Conservation (phyloP, 1,140 invertebrate genomes). For the Trachymyrmex cornetzi region DNA sequence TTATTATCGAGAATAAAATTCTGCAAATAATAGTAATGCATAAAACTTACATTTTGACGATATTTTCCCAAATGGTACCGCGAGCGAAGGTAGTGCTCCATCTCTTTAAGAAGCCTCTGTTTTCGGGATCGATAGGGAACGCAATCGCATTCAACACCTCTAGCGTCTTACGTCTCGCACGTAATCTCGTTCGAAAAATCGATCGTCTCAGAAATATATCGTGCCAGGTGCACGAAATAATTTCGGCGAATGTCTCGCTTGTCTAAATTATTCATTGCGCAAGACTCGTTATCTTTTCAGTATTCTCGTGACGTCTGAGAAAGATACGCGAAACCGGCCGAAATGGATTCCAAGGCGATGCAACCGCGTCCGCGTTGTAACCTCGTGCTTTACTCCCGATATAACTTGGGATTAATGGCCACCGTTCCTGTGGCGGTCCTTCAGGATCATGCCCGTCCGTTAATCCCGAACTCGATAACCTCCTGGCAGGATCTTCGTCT, state of each 20-base stretch:
- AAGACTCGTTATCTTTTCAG: background rate
- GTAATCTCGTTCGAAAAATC: slow-evolving; percentile 54
- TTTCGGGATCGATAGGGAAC: slow-evolving; percentile 77
- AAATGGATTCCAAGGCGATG: slow-evolving; percentile 35
- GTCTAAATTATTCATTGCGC: slow-evolving; percentile 19
- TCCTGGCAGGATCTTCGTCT: slow-evolving; percentile 61
- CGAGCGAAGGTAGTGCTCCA: slow-evolving; percentile 76
- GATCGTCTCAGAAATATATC: background rate
- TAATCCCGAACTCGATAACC: slow-evolving; percentile 65
- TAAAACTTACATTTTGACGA: slow-evolving; percentile 8
- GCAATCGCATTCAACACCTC: slow-evolving; percentile 78
- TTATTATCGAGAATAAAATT: background rate
- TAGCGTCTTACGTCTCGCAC: slow-evolving; percentile 57
- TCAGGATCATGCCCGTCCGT: slow-evolving; percentile 59
- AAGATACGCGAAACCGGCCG: slow-evolving; percentile 32
- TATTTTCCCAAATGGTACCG: slow-evolving; percentile 34
- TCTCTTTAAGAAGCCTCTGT: slow-evolving; percentile 81
- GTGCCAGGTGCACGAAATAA: background rate
- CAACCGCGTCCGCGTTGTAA: slow-evolving; percentile 70
- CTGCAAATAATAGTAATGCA: background rate
- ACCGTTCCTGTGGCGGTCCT: slow-evolving; percentile 72
- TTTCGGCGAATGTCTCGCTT: background rate
- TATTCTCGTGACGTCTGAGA: background rate
- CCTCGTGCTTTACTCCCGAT: slow-evolving; percentile 80
- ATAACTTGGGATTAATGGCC: slow-evolving; percentile 80